Percentiles rank a stretch among this genome's conserved stretches.
phyloP scores from a whole-genome alignment of 2,888 invertebrate genomes.

The Baronia brevicornis region DNA sequence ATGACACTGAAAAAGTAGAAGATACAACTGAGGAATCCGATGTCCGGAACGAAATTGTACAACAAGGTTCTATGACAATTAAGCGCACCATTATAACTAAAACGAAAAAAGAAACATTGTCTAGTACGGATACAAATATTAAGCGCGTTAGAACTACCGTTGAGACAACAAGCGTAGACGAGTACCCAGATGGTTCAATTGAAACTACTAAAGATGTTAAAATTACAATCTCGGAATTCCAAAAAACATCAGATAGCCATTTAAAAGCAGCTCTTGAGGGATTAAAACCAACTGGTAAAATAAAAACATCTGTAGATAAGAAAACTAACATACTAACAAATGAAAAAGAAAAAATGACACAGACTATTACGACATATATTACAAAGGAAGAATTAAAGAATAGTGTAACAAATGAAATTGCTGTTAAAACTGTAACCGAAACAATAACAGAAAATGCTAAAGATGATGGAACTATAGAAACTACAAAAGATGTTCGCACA shows the following conservation, averaged over 20 bases:
- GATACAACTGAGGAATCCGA: conserved; percentile 56
- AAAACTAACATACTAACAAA: conserved; percentile 63
- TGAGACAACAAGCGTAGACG: conserved; percentile 65
- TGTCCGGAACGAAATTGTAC: conserved; percentile 50
- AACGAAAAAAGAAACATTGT: conserved; percentile 63
- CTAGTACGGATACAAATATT: conserved; percentile 66
- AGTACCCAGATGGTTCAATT: conserved; percentile 71
- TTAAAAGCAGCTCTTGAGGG: conserved; percentile 65
- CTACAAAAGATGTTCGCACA: conserved; percentile 64
- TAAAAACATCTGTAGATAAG: conserved; percentile 60
- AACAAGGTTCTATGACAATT: conserved; percentile 45
- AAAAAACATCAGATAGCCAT: conserved; percentile 61
- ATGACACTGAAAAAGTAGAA: conserved; percentile 55
- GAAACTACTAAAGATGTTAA: conserved; percentile 73
- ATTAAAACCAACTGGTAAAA: conserved; percentile 54
- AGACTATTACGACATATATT: conserved; percentile 55
- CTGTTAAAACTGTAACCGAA: conserved; percentile 64
- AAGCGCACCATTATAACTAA: conserved; percentile 62
- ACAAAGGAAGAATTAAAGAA: conserved; percentile 65
- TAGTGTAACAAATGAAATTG: conserved; percentile 50
- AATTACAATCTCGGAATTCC: conserved; percentile 68
- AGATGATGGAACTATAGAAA: conserved; percentile 59
- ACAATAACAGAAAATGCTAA: conserved; percentile 61
- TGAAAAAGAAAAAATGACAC: conserved; percentile 59
- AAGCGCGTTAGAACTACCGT: conserved; percentile 76